phyloP scores from a whole-genome alignment of 2,888 invertebrate genomes.

The Cataglyphis livida region DNA sequence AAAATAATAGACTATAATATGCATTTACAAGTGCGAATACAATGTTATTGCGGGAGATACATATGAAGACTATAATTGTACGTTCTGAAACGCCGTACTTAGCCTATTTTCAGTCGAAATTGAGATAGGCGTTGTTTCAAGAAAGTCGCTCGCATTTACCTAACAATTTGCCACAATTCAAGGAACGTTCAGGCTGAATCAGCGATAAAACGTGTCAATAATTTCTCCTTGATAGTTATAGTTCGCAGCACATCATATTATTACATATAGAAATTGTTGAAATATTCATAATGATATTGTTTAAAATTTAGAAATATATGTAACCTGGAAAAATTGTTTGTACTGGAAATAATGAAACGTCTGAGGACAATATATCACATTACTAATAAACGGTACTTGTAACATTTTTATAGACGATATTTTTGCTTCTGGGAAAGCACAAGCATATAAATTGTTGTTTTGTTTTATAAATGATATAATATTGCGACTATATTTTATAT shows the following conservation, averaged over 20 bases:
- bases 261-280: conserved; percentile 3
- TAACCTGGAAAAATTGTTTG: conserved; percentile 24
- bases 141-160: conserved; percentile 58
- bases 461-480: background rate
- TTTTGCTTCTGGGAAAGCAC: background rate
- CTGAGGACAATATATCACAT: conserved; percentile 21
- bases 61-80: background rate
- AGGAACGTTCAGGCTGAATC: conserved; percentile 13
- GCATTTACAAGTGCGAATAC: conserved; percentile 55
- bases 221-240: conserved; percentile 15
- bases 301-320: conserved; percentile 26
- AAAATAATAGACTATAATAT: conserved; percentile 11
- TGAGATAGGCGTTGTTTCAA: conserved; percentile 37
- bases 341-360: conserved; percentile 24
- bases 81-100: conserved; percentile 21
- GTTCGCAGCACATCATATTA: conserved; percentile 2
- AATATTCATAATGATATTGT: conserved; percentile 3
- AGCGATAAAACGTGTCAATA: conserved; percentile 27
- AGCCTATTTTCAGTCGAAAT: conserved; percentile 66
- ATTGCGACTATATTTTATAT: background rate
- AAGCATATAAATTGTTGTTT: conserved; percentile 13
- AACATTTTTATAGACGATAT: conserved; percentile 39
- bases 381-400: conserved; percentile 22
- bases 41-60: conserved; percentile 36
- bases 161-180: conserved; percentile 42